Evolutionary conservation across 2,888 invertebrate species (phyloP).

Genomic region (Sinopyrophorus schimmeli): DNA sequence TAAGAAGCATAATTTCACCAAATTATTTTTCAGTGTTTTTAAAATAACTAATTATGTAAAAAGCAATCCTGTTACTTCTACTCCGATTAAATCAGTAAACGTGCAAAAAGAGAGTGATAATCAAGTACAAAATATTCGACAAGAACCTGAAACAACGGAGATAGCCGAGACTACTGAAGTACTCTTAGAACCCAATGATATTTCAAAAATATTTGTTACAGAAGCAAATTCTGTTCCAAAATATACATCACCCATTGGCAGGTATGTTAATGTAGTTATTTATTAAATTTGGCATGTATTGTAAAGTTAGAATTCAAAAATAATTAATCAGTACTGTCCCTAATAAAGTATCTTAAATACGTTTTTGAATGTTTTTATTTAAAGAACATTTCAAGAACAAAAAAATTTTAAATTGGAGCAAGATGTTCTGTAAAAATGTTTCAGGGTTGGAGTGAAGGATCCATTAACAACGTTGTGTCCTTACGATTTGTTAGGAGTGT

Average conservation of each 20-base stretch:
- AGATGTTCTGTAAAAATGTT: too few relatives aligned
- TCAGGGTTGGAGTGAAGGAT: conserved; percentile 41
- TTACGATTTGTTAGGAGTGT: conserved; percentile 50
- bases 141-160: background rate
- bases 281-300: too few relatives aligned
- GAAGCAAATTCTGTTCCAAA: conserved; percentile 36
- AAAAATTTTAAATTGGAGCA: too few relatives aligned
- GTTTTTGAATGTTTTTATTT: too few relatives aligned
- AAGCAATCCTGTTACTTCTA: background rate
- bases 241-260: conserved; percentile 49
- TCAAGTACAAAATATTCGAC: background rate
- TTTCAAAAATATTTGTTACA: conserved; percentile 24
- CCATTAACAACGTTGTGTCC: conserved; percentile 51
- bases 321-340: too few relatives aligned
- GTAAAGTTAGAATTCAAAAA: too few relatives aligned
- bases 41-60: background rate
- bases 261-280: too few relatives aligned
- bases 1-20: background rate
- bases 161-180: too few relatives aligned
- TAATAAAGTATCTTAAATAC: too few relatives aligned
- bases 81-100: conserved; percentile 6
- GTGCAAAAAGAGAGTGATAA: background rate
- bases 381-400: too few relatives aligned
- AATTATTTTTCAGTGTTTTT: conserved; percentile 1
- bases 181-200: conserved; percentile 26